These are phyloP conservation scores for Oxyura jamaicensis DNA, from an alignment of 2,113 vertebrate genomes.

Conservation along the genomic window DNA sequence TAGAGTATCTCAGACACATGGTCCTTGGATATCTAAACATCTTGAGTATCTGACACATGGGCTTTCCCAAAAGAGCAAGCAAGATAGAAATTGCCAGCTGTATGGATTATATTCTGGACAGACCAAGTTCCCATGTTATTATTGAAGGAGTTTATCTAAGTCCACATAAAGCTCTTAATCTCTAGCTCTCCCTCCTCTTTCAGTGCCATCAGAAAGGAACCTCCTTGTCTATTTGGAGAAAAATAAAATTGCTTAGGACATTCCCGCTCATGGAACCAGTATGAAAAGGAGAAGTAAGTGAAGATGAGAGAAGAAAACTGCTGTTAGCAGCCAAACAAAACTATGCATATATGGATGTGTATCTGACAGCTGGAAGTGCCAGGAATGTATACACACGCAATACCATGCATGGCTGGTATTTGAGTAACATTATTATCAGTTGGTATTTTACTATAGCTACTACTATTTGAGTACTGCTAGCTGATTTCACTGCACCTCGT, in stretches of 20 bases:
- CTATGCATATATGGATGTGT: background rate
- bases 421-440: background rate
- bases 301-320: background rate
- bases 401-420: background rate
- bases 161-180: slow-evolving; percentile 5
- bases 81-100: background rate
- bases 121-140: background rate
- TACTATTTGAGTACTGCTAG: background rate
- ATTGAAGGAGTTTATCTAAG: background rate
- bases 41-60: background rate
- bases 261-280: background rate
- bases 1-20: background rate
- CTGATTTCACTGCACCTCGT: background rate
- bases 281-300: background rate
- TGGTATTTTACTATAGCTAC: background rate
- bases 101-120: background rate
- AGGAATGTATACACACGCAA: background rate
- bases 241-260: background rate
- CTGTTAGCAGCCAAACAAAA: background rate
- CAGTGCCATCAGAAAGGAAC: background rate
- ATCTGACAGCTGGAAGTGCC: background rate
- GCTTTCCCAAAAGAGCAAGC: background rate
- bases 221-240: background rate
- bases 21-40: background rate
- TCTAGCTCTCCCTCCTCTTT: background rate